A percentile compares a stretch with the other conserved stretches of the same genome.
phyloP scores from a whole-genome alignment of 2,797 vertebrate species.

The Callimico goeldii region DNA sequence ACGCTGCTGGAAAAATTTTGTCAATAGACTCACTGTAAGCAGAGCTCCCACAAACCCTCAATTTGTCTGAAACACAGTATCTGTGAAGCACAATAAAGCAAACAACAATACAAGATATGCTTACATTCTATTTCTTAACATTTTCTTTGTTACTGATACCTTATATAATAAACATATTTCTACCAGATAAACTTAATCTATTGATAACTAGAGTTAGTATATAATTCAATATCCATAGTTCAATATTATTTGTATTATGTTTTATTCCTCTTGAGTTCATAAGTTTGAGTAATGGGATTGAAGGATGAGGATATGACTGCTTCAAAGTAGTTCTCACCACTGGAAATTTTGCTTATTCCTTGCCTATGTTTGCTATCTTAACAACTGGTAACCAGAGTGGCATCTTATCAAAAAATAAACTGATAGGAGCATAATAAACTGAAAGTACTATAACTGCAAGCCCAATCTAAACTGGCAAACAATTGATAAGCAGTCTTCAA shows the following conservation, averaged over 20 bases:
- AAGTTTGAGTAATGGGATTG: neutral
- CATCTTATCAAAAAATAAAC: neutral
- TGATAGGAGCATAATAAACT: neutral
- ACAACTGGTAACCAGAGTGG: neutral
- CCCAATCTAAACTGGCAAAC: neutral
- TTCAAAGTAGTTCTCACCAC: neutral
- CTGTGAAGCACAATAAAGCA: neutral
- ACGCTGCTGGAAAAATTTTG: neutral
- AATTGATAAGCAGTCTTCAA: neutral
- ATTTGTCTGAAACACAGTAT: neutral
- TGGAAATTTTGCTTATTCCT: neutral
- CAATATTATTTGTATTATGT: neutral
- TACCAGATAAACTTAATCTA: neutral
- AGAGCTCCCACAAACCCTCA: neutral
- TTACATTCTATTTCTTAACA: neutral
- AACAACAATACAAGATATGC: neutral
- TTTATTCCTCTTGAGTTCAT: neutral
- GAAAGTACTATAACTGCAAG: neutral
- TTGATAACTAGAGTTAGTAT: neutral
- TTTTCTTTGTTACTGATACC: neutral
- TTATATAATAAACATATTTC: slow-evolving; percentile 26
- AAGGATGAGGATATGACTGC: neutral
- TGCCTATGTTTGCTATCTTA: neutral
- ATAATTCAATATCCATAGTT: neutral
- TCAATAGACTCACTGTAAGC: neutral